phyloP scores from a whole-genome alignment of 2,888 invertebrate genomes.

The Seira ritae region DNA sequence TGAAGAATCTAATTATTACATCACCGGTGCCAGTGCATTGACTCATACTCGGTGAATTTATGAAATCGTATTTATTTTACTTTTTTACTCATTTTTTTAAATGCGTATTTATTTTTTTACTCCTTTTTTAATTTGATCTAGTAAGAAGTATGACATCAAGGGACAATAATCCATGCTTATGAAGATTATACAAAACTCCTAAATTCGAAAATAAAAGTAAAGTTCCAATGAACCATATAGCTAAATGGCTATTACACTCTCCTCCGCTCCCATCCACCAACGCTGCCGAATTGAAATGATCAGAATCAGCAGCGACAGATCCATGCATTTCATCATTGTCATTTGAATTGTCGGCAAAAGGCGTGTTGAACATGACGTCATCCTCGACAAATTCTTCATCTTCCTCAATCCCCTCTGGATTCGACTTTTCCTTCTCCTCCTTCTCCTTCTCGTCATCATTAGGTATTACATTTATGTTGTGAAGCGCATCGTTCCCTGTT shows the following conservation, averaged over 20 bases:
- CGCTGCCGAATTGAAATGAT: not conserved
- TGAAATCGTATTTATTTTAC: too few relatives aligned
- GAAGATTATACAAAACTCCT: slow-evolving; percentile 1
- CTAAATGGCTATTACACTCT: slow-evolving; percentile 21
- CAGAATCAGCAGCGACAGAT: not conserved
- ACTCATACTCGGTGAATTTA: too few relatives aligned
- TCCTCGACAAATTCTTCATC: slow-evolving; percentile 12
- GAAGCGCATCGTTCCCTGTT: not conserved
- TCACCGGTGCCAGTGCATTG: too few relatives aligned
- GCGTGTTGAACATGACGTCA: slow-evolving; percentile 13
- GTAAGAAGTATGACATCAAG: slow-evolving; percentile 18
- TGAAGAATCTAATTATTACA: too few relatives aligned
- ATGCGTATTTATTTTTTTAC: too few relatives aligned
- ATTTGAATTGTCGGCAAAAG: slow-evolving; percentile 16
- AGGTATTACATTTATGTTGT: not conserved
- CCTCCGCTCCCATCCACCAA: not conserved
- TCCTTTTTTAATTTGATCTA: too few relatives aligned
- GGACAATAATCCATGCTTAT: slow-evolving; percentile 12
- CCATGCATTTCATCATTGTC: not conserved
- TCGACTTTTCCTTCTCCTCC: too few relatives aligned
- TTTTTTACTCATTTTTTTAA: too few relatives aligned
- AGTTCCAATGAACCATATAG: slow-evolving; percentile 22
- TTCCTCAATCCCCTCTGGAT: too few relatives aligned
- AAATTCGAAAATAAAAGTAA: slow-evolving; percentile 22
- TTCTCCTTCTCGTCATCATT: not conserved